Percentiles rank a stretch among this genome's conserved stretches.
phyloP scores from a whole-genome alignment of 2,797 vertebrate genomes.

The Helicolenus hilgendorfi region DNA sequence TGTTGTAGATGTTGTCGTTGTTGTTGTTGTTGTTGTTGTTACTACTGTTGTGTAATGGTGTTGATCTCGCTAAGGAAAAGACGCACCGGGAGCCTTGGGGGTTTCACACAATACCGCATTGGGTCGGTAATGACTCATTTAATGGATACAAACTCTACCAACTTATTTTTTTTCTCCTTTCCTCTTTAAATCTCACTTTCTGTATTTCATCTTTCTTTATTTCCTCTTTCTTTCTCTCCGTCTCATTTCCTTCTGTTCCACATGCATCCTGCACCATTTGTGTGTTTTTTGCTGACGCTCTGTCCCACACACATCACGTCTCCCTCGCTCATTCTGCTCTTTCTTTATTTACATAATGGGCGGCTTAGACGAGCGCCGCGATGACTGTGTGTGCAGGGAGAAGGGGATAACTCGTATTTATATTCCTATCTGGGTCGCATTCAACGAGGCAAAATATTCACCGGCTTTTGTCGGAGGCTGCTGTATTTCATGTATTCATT shows the following conservation, averaged over 20 bases:
- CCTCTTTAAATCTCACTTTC: background rate
- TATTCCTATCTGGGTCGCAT: slow-evolving; percentile 66
- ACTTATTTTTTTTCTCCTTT: background rate
- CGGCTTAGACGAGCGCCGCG: slow-evolving; percentile 53
- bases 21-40: slow-evolving; percentile 24
- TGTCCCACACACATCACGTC: slow-evolving; percentile 36
- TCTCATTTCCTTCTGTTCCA: background rate
- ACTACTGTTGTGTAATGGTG: slow-evolving; percentile 78
- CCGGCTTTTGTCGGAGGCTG: slow-evolving; percentile 59
- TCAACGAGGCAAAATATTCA: slow-evolving; percentile 45
- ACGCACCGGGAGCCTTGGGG: slow-evolving; percentile 67
- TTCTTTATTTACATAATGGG: slow-evolving; percentile 70
- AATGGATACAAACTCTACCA: slow-evolving; percentile 42
- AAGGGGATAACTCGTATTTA: slow-evolving; percentile 55
- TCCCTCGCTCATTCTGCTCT: slow-evolving; percentile 11
- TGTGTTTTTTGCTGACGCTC: slow-evolving; percentile 19
- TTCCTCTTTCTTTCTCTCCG: background rate
- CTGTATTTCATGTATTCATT: slow-evolving; percentile 60
- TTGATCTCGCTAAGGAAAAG: slow-evolving; percentile 75
- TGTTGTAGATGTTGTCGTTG: slow-evolving; percentile 33
- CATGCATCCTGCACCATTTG: slow-evolving; percentile 24
- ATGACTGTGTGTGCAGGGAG: slow-evolving; percentile 45
- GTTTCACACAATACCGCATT: slow-evolving; percentile 56
- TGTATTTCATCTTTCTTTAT: background rate
- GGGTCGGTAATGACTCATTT: slow-evolving; percentile 75